A percentile compares a stretch with the other conserved stretches of the same genome.
Evolutionary conservation across 2,797 vertebrate species (phyloP).

Genomic region (Enteromius unitaeniatus): DNA sequence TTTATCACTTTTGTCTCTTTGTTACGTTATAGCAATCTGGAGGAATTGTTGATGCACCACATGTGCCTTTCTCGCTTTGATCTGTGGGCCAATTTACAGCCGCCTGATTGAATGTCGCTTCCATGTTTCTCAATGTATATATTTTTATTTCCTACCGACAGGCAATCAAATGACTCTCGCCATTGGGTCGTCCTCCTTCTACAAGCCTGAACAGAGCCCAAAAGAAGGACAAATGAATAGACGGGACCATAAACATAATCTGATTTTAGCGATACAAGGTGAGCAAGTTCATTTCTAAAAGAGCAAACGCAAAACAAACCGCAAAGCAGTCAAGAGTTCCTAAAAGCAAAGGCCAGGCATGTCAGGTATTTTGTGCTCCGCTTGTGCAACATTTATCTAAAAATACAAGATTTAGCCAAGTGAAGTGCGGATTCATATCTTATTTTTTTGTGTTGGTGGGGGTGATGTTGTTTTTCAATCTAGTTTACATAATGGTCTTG

Average conservation of each 20-base stretch:
- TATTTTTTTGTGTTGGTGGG: constrained; percentile 23
- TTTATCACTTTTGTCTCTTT: not conserved
- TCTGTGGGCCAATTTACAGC: constrained; percentile 9
- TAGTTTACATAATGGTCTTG: constrained; percentile 55
- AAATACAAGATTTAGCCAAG: constrained; percentile 38
- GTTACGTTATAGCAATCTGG: not conserved
- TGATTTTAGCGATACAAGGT: constrained; percentile 10
- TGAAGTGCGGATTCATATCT: constrained; percentile 30
- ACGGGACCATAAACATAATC: not conserved
- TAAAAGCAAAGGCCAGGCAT: constrained; percentile 21
- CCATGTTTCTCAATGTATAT: constrained; percentile 23
- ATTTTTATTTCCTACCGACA: constrained; percentile 31
- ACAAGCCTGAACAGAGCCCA: constrained; percentile 9
- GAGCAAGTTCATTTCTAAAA: constrained; percentile 5
- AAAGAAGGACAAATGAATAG: not conserved
- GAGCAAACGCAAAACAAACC: not conserved
- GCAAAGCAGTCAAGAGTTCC: not conserved
- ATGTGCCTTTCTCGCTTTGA: not conserved
- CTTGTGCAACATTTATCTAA: constrained; percentile 8
- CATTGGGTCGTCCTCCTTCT: not conserved
- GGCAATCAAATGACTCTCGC: constrained; percentile 14
- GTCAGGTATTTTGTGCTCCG: constrained; percentile 21
- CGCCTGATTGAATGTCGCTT: constrained; percentile 25
- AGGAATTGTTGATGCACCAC: constrained; percentile 15
- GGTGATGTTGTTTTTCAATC: constrained; percentile 41